Evolutionary conservation across 1,140 invertebrate genomes (phyloP), one percentile per base, ranked within the genome.

Genomic region (Drosophila ambigua): DNA sequence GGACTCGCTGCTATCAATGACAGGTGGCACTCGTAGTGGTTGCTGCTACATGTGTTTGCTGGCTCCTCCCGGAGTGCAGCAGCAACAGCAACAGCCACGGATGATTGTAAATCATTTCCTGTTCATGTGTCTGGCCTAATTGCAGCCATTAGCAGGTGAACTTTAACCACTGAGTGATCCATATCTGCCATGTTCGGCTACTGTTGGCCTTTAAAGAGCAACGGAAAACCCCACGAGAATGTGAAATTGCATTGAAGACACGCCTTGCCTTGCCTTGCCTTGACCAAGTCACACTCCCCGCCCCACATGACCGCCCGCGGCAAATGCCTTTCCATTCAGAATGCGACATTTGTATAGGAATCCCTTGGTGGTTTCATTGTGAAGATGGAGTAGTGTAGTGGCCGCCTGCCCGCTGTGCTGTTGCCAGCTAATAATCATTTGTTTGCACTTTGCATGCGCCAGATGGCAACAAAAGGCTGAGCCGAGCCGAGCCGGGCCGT

Each of bases 401-500:
- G 35, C 35, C 52, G 49, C 82, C 35, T 51, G 49, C 82, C 35
- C 35, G 35, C 35, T 39, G 35, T 39, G 43, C 82, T 62, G 82
- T 87, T 85, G 82, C 78, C 82, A 87, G 82, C 82, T 85, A 85
- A 85, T 87, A 85, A 85, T 87, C 87, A 85, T 85, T 87, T 85
- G 82, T 85, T 85, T 85, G 78, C 82, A 82, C 79, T 85, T 87
- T 87, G 82, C 82, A 85, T 88, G 78, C 75, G 74, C 78, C 82
- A 85, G 72, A 71, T 78, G 82, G 78, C 23, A 77, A 48, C 65
- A 63, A 63, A 71, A 46, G 55, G 64, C 26, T 5, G 26, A 6
- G 9, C 35, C 20, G 20, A 20, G 20, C 20, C 20, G 20, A 50
- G 64, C 26, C 26, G 26, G 6, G 11, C 11, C 11, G 35, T 39